Evolutionary conservation across 2,888 invertebrate species (phyloP).

Genomic region (Drosophila neonasuta): DNA sequence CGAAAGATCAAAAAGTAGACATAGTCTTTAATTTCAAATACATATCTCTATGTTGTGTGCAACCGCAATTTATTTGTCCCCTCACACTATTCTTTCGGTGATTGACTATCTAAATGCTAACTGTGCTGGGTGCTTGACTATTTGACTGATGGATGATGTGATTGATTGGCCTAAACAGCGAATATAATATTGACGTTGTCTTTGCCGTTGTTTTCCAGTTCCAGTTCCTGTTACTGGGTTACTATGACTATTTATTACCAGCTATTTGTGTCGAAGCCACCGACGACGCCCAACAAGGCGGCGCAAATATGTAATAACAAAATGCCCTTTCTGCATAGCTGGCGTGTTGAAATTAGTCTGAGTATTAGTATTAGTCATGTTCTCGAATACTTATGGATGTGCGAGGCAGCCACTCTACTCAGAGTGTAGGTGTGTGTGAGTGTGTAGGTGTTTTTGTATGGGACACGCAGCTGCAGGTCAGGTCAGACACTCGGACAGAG

Average conservation of each 20-base stretch:
- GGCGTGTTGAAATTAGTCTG: constrained; percentile 42
- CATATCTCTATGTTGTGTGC: too few relatives aligned
- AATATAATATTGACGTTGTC: constrained; percentile 46
- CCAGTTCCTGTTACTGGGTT: constrained; percentile 38
- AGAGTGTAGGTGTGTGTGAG: neutral
- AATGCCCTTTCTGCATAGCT: constrained; percentile 8
- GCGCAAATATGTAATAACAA: constrained; percentile 8
- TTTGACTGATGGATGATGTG: constrained; percentile 55
- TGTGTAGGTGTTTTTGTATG: neutral
- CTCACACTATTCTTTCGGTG: neutral
- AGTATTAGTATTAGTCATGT: constrained; percentile 36
- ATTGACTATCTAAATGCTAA: constrained; percentile 25
- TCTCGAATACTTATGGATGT: constrained; percentile 20
- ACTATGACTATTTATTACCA: constrained; percentile 72
- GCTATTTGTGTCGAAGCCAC: constrained; percentile 60
- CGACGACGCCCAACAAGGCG: constrained; percentile 43
- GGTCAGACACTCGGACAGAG: constrained; percentile 2
- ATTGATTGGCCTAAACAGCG: constrained; percentile 53
- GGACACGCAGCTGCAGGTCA: constrained; percentile 21
- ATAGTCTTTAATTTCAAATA: too few relatives aligned
- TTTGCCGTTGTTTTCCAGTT: constrained; percentile 20
- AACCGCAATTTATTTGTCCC: too few relatives aligned
- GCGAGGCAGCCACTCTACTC: constrained; percentile 1
- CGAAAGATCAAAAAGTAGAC: too few relatives aligned
- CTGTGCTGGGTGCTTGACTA: constrained; percentile 39